phyloP scores from a whole-genome alignment of 92 coral and sea anemone genomes.

The Zoanthus sociatus region DNA sequence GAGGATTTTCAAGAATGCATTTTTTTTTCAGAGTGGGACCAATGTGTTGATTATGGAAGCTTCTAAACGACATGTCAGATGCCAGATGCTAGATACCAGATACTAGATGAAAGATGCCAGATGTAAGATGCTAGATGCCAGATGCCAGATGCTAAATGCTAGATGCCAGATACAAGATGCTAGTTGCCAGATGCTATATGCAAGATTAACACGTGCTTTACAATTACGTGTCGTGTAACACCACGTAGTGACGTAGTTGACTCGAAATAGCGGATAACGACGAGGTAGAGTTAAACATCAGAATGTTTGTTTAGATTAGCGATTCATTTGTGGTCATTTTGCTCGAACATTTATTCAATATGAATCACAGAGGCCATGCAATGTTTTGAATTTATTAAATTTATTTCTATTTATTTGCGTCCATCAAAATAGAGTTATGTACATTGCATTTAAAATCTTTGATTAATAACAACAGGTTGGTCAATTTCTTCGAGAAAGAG shows the following conservation, averaged over 20 bases:
- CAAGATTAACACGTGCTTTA: not conserved
- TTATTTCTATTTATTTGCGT: not conserved
- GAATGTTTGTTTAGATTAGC: not conserved
- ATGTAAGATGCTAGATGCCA: no score
- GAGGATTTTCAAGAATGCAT: constrained; percentile 53
- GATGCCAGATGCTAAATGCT: no score
- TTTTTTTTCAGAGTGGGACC: constrained; percentile 61
- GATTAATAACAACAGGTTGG: constrained; percentile 2
- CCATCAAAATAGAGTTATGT: not conserved
- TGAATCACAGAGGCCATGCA: not conserved
- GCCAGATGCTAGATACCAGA: not conserved
- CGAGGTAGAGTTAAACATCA: not conserved
- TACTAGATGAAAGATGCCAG: no score
- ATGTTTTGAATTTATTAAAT: not conserved
- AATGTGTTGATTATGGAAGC: constrained; percentile 71
- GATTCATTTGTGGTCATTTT: not conserved
- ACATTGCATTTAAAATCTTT: not conserved
- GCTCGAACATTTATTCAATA: not conserved
- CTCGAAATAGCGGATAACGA: not conserved
- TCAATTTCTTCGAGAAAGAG: constrained; percentile 11
- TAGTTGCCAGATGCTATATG: no score
- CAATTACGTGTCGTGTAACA: not conserved
- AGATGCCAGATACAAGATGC: no score
- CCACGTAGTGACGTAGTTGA: not conserved
- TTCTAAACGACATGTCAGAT: no score